Conservation (phyloP, 2,113 vertebrate species). For the Sinocyclocheilus rhinocerous region DNA sequence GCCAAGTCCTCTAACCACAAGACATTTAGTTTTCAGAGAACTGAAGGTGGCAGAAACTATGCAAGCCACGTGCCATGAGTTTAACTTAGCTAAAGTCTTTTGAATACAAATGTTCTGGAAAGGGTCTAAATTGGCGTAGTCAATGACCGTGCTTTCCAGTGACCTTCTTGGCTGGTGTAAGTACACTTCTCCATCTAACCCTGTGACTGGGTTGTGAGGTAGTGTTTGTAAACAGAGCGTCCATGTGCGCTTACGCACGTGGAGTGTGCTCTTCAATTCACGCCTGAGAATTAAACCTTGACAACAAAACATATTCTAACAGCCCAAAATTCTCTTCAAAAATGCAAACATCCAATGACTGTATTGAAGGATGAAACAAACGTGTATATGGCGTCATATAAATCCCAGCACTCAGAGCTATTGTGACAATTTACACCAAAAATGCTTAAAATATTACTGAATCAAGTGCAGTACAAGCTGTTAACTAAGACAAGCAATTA, state of each 20-base stretch:
- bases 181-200: constrained; percentile 1
- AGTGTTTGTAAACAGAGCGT: constrained; percentile 84
- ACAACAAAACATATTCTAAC: not conserved
- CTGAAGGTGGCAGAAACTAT: not conserved
- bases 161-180: not conserved
- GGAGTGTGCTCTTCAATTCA: constrained; percentile 46
- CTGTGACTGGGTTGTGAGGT: constrained; percentile 66
- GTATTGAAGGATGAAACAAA: not conserved
- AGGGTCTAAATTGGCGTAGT: not conserved
- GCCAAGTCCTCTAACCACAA: not conserved
- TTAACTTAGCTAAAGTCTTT: constrained; percentile 1
- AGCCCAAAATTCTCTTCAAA: not conserved
- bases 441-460: not conserved
- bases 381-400: not conserved
- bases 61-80: not conserved
- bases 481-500: not conserved
- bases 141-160: not conserved
- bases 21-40: not conserved
- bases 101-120: not conserved
- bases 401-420: not conserved
- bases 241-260: constrained; percentile 75
- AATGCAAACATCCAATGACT: not conserved
- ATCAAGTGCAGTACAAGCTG: not conserved
- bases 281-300: not conserved
- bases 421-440: not conserved